A percentile compares a stretch with the other conserved stretches of the same genome.
Conservation (phyloP, 2,113 vertebrate species). For the Grammomys surdaster region DNA sequence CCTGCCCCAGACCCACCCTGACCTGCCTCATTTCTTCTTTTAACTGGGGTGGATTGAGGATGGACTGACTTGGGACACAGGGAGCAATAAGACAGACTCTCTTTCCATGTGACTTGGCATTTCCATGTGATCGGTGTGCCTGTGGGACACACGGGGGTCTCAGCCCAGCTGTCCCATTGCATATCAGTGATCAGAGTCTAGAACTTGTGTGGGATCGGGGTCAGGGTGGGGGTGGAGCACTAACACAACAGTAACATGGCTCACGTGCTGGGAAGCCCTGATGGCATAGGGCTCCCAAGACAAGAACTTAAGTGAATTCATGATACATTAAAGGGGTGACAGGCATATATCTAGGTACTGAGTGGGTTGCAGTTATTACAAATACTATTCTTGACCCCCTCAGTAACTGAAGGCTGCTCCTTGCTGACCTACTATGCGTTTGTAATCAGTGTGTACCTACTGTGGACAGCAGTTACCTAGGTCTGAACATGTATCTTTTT, state of each 20-base stretch:
- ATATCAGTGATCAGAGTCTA: background rate
- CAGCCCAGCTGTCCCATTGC: no score
- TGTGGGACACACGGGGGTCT: no score
- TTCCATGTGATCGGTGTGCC: background rate
- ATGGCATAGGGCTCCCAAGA: background rate
- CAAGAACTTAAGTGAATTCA: background rate
- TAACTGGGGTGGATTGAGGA: background rate
- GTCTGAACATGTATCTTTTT: background rate
- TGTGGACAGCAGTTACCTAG: background rate
- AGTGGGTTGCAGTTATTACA: background rate
- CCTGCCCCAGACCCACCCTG: no score
- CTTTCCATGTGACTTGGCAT: background rate
- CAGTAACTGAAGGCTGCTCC: background rate
- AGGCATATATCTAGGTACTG: background rate
- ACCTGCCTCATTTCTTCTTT: background rate
- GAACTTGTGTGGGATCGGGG: no score
- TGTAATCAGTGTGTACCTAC: background rate
- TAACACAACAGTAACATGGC: background rate
- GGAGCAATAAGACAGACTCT: background rate
- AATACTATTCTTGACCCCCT: background rate
- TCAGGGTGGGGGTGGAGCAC: background rate
- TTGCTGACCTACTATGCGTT: background rate
- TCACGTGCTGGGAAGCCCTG: no score
- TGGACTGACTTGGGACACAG: background rate
- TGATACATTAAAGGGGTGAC: background rate